Conservation (phyloP, 2,888 invertebrate species). For the Acronicta leporina region DNA sequence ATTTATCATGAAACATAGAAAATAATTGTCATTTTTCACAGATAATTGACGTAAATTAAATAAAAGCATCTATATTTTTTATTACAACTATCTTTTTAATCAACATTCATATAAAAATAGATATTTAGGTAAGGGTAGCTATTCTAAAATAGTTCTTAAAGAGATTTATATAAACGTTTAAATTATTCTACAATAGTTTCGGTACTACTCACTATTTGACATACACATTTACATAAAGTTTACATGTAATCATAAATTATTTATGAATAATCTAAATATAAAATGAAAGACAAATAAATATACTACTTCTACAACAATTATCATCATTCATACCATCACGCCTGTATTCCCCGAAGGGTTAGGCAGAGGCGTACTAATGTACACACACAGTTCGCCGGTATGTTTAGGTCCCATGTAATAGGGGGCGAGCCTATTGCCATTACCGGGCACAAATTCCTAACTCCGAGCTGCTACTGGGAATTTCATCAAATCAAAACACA, state of each 20-base stretch:
- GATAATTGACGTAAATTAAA: conserved; percentile 68
- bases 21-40: conserved; percentile 59
- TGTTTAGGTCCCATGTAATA: too few relatives aligned
- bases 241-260: too few relatives aligned
- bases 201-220: conserved; percentile 7
- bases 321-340: too few relatives aligned
- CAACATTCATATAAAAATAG: conserved; percentile 78
- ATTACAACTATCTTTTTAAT: conserved; percentile 23
- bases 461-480: too few relatives aligned
- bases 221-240: not conserved
- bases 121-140: conserved; percentile 57
- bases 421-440: too few relatives aligned
- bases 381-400: too few relatives aligned
- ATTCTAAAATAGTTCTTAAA: conserved; percentile 33
- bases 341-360: too few relatives aligned
- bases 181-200: conserved; percentile 8
- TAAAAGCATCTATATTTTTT: conserved; percentile 37
- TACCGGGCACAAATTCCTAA: too few relatives aligned
- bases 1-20: conserved; percentile 61
- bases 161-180: not conserved
- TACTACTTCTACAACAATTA: too few relatives aligned
- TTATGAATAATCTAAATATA: not conserved
- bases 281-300: not conserved
- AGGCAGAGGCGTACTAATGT: too few relatives aligned
- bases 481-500: too few relatives aligned